Evolutionary conservation across 2,888 invertebrate species (phyloP), one percentile per base, ranked within the genome.

Genomic region (Pheosia tremula): DNA sequence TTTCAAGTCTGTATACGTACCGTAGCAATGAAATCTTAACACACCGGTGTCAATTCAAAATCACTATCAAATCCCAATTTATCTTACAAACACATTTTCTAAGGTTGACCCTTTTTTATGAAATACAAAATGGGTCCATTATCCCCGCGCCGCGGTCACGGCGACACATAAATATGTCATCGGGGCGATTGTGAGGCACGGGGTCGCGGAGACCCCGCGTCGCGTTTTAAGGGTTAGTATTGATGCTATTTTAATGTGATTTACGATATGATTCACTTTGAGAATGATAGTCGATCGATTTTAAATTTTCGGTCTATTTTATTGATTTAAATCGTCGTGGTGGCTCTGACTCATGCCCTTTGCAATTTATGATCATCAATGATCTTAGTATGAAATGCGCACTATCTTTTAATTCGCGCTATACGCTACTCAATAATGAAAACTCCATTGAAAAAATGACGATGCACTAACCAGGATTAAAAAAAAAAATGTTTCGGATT

Each of bases 131-230:
- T 69, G 71, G 56, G 62, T 66, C 67, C 67, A 69, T 78, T 73
- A 76, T 71, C 50, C 66, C 62, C 55, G 57, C 43, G 64, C 45
- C 72, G 68, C 64, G 65, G 60, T 61, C 55, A 63, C 62, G 61
- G 64, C 63, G 61, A 61, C 74, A 76, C 81, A 82, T 87, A 87
- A 87, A 87, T 77, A 87, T 87, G 87, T 87, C 87, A 85, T 82
- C 87, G 81, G 65, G 45, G 56, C 73, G 79, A 81, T 81, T 77
- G 75, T 71, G 72, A 8, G 55, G 62, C 58, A 54, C 45, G 1
- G 56, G 60, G 38, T 60, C 59, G 59, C 50, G 55, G 36, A 10
- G 56, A 45, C 56, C 43, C 56, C 60, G 53, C 58, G 60, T 63
- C 13, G 60, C 55, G 57, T 36, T 56, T 61, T 63, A 43, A 64